Evolutionary conservation across 2,888 invertebrate genomes (phyloP).

Genomic region (Nomada flava): DNA sequence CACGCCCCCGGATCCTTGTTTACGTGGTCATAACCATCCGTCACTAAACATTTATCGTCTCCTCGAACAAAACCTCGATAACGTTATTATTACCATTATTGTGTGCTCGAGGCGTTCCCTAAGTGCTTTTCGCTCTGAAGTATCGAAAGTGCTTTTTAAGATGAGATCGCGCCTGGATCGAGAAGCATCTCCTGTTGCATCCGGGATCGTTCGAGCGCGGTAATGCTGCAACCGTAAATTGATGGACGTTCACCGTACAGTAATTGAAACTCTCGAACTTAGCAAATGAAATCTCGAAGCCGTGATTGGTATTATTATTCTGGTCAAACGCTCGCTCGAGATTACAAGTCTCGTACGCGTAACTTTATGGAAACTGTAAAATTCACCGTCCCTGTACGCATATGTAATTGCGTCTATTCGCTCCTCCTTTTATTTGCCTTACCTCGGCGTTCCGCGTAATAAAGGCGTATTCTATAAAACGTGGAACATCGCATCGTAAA

Average conservation of each 20-base stretch:
- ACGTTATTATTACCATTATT: slow-evolving; percentile 71
- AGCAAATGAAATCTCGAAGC: slow-evolving; percentile 60
- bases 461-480: slow-evolving; percentile 35
- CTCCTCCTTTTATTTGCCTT: slow-evolving; percentile 16
- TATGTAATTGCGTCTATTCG: slow-evolving; percentile 23
- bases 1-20: slow-evolving; percentile 69
- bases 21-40: slow-evolving; percentile 65
- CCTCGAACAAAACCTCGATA: slow-evolving; percentile 67
- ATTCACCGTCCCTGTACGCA: slow-evolving; percentile 20
- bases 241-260: slow-evolving; percentile 57
- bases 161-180: slow-evolving; percentile 70
- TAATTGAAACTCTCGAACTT: slow-evolving; percentile 68
- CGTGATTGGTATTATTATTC: slow-evolving; percentile 62
- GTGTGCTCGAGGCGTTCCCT: slow-evolving; percentile 64
- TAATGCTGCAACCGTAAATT: slow-evolving; percentile 60
- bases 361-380: slow-evolving; percentile 44
- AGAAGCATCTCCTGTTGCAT: slow-evolving; percentile 58
- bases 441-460: neutral
- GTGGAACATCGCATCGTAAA: slow-evolving; percentile 36
- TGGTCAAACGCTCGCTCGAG: slow-evolving; percentile 45
- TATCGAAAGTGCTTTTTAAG: slow-evolving; percentile 71
- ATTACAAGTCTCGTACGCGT: slow-evolving; percentile 41
- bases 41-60: slow-evolving; percentile 72
- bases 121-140: slow-evolving; percentile 68
- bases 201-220: slow-evolving; percentile 62